Base-by-base conservation (phyloP, 2,113 vertebrate genomes). In the Perca schrenkii region DNA sequence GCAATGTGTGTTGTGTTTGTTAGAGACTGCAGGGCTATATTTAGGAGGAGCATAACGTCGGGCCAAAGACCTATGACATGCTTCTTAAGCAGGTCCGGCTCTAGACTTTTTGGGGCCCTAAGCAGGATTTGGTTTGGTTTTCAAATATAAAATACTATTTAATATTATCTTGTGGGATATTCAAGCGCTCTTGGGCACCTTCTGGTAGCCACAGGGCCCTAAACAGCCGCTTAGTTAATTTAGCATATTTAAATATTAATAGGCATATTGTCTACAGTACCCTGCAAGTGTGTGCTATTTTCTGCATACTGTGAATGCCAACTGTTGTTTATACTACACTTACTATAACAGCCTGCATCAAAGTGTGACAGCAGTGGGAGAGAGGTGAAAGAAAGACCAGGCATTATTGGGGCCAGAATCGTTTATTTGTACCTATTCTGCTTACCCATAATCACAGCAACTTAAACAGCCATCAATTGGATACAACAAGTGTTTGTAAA, bases 1-100 rank as follows among this genome's bases (percentile, higher is more conserved):
- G 91, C 91, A 90, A 91, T 49, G 85, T 89, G 85, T 88, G 83
- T 90, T 91, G 87, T 88, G 89, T 87, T 87, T 88, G 82, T 69
- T 46, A 56, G 84, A 79, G 75, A 81, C 79, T 63, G 83, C 25
- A 34, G 54, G 52, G 79, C 90, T 96, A 95, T 94, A 94, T 94
- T 94, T 95, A 95, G 94, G 81, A 74, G 40, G 81, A 74, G 40
- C 40, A 84, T 69, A 82, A 88, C 91, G 90, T 66, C 47, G 11
- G 72, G 72, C 86, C 70, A 50, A 22, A 74, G 80, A 87, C 89
- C 82, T 88, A 83, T 84, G 84, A 88, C 92, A 88, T 66, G 64
- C 53, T 74, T 84, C 66, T 53, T 46, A 70, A 74, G 40, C 40
- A 43, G 40, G 40, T 43, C 40, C 40, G 40, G 40, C 40, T 43